A percentile compares a stretch with the other conserved stretches of the same genome.
Evolutionary conservation across 2,797 vertebrate genomes (phyloP).

Genomic region (Bufotes viridis): DNA sequence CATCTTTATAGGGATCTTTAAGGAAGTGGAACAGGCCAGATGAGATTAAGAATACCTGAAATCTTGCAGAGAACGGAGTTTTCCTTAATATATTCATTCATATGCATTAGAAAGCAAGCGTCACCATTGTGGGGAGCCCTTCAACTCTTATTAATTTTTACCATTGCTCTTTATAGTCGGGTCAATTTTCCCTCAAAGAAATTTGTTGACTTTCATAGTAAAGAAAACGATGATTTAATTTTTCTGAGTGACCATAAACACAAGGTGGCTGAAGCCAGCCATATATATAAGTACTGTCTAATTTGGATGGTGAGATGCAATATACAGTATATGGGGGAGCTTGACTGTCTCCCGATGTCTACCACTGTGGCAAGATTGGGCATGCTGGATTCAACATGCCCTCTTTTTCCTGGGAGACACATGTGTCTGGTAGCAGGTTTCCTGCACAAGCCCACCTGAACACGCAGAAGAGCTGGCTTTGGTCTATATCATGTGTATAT

Average conservation of each 20-base stretch:
- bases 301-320: background rate
- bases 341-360: no score
- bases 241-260: background rate
- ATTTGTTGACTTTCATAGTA: background rate
- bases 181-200: background rate
- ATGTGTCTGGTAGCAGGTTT: background rate
- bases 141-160: background rate
- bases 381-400: no score
- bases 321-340: no score
- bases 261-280: background rate
- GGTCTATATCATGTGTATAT: no score
- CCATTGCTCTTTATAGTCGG: background rate
- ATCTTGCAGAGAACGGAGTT: slow-evolving; percentile 61
- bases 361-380: no score
- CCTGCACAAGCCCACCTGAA: no score
- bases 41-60: slow-evolving; percentile 74
- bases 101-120: background rate
- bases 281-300: background rate
- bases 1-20: slow-evolving; percentile 74
- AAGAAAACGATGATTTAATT: no score
- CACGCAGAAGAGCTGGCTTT: no score
- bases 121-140: background rate
- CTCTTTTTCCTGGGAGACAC: no score
- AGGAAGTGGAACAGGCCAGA: slow-evolving; percentile 75
- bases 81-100: background rate